Conservation (phyloP, 2,113 vertebrate species). For the Isichthys henryi region DNA sequence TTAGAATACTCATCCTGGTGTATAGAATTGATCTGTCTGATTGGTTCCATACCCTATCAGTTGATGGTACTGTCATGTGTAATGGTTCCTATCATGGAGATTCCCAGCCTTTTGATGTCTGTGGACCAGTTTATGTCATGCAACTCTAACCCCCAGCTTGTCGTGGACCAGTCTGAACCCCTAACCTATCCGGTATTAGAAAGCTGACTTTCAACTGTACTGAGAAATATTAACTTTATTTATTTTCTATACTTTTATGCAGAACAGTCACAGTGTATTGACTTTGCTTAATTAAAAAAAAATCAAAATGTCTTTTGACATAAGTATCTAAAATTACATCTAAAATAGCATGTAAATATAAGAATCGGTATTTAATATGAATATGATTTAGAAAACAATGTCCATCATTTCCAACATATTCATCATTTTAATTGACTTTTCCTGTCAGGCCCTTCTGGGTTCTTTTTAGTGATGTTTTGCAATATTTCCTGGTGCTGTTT, state of each 20-base stretch:
- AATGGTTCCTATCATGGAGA: not conserved
- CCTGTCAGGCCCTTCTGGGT: not conserved
- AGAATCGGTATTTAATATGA: not conserved
- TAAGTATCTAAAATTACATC: not conserved
- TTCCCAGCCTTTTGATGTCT: not conserved
- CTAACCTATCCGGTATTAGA: not conserved
- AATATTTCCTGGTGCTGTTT: constrained; percentile 12
- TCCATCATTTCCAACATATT: not conserved
- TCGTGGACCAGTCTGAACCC: not conserved
- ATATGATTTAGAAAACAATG: not conserved
- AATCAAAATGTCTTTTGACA: not conserved
- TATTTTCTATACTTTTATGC: not conserved
- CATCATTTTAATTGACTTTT: not conserved
- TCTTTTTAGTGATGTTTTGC: constrained; percentile 21
- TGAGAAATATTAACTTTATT: not conserved
- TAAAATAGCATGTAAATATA: not conserved
- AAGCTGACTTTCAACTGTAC: not conserved
- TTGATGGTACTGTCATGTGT: not conserved
- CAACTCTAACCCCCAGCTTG: not conserved
- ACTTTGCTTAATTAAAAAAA: not conserved
- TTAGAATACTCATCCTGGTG: not conserved
- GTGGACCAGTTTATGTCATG: not conserved
- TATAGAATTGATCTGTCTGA: not conserved
- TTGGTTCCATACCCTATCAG: not conserved
- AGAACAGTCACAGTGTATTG: not conserved